A percentile compares a stretch with the other conserved stretches of the same genome.
phyloP scores from a whole-genome alignment of 2,888 invertebrate genomes.

The Macropis europaea region DNA sequence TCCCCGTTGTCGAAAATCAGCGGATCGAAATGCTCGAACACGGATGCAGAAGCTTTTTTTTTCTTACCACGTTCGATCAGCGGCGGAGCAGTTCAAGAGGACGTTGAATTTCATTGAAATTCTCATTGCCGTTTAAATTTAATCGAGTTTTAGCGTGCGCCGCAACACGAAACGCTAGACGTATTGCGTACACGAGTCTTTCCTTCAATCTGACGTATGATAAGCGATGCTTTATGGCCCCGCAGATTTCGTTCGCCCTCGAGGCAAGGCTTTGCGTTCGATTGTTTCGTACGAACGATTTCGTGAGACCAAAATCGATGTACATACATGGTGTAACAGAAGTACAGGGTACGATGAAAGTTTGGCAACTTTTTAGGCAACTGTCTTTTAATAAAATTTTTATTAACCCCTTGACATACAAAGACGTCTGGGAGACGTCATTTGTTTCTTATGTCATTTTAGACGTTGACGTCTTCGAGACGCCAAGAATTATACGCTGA shows the following conservation, averaged over 20 bases:
- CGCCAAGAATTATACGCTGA: no score
- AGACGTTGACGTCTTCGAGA: no score
- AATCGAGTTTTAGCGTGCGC: background rate
- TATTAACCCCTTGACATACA: no score
- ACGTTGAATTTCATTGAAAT: background rate
- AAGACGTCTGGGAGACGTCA: no score
- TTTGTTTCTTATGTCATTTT: no score
- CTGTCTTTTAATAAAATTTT: no score
- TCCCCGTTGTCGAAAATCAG: background rate
- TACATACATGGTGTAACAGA: background rate
- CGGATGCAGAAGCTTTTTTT: background rate
- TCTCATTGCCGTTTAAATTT: background rate
- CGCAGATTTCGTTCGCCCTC: background rate
- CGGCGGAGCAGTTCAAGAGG: background rate
- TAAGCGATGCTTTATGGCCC: background rate
- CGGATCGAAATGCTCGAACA: background rate
- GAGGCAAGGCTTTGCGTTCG: background rate
- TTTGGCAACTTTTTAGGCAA: no score
- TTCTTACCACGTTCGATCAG: background rate
- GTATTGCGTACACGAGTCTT: background rate
- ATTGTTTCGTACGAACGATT: background rate
- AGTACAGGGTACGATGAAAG: no score
- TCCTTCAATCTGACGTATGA: background rate
- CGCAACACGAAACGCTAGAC: background rate
- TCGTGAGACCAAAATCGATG: background rate